Percentiles rank a stretch among this genome's conserved stretches.
These are phyloP conservation scores for Lithosia quadra DNA, from an alignment of 2,888 invertebrate genomes.

Conservation along the genomic window DNA sequence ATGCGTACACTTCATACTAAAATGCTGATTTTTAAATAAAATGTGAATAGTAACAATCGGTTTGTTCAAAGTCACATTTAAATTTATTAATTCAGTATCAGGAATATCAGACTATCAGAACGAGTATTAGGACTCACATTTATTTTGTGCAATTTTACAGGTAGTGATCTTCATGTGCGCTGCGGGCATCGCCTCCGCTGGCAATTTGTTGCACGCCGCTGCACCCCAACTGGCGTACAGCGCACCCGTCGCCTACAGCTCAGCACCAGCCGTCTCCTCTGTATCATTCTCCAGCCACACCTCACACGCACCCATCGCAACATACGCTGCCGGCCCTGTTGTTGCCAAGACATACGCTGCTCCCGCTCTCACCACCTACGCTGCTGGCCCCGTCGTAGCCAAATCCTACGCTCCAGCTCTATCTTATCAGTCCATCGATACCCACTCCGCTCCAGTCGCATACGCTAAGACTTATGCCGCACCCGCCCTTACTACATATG, in stretches of 20 bases:
- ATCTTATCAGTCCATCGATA: constrained; percentile 61
- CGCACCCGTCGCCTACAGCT: constrained; percentile 72
- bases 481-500: constrained; percentile 58
- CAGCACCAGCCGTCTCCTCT: constrained; percentile 68
- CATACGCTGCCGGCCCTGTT: constrained; percentile 54
- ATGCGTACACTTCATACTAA: not conserved
- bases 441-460: constrained; percentile 70
- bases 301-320: constrained; percentile 51
- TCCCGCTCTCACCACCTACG: constrained; percentile 76
- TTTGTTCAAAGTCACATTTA: no score
- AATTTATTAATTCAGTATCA: no score
- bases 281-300: constrained; percentile 49
- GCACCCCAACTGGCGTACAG: constrained; percentile 68
- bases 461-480: constrained; percentile 66
- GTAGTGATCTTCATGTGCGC: constrained; percentile 86
- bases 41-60: not conserved
- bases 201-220: constrained; percentile 80
- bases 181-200: constrained; percentile 88
- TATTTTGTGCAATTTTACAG: constrained; percentile 54
- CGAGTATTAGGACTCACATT: not conserved
- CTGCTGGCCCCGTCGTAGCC: constrained; percentile 81
- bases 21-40: not conserved
- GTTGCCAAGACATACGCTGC: constrained; percentile 66
- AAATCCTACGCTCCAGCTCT: constrained; percentile 64
- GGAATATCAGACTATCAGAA: no score